Evolutionary conservation across 2,797 vertebrate species (phyloP), one percentile per base, ranked within the genome.

Genomic region (Coccyzus lansbergi): DNA sequence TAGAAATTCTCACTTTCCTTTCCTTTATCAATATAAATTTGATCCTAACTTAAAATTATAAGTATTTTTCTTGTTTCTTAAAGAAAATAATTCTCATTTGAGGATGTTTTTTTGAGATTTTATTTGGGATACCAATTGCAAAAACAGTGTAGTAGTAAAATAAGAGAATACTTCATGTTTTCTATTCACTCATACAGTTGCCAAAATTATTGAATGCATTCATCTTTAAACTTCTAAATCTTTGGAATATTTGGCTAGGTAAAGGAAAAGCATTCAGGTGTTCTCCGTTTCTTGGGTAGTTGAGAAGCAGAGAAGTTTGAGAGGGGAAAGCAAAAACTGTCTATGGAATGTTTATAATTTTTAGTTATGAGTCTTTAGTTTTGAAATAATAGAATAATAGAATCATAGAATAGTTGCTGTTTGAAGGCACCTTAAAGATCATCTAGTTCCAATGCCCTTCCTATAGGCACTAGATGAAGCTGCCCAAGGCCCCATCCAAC

Each of bases 281-380:
- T 26, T 65, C 8, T 56, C 31, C 17, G 26, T 68, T 82, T 42
- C n/a, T 25, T 76, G 15, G 26, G 3, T 4, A 2, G 1, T 2
- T 0, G 0, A 1, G 1, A 12, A 2, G 20, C 7, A 3, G 9
- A 6, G 15, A 64, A 9, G 4, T 55, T 4, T 70, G 25, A 74
- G 49, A 36, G 3, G 3, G 69, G 4, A 18, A 44, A 67, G 34
- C 4, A 86, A 6, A 58, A 82, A 38, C 12, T 52, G 33, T 7
- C 6, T 63, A 9, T 36, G 2, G 3, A 6, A 68, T 44, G 8
- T 44, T 64, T 46, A 17, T 29, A 58, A 71, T 33, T 58, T 76
- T 3, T 58, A 53, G 40, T 53, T 8, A 0, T 24, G 36, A 68
- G 10, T 19, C 0, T 71, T 69, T 52, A 21, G 1, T 56, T 78